phyloP scores from a whole-genome alignment of 2,888 invertebrate genomes.

The Meliscaeva auricollis region DNA sequence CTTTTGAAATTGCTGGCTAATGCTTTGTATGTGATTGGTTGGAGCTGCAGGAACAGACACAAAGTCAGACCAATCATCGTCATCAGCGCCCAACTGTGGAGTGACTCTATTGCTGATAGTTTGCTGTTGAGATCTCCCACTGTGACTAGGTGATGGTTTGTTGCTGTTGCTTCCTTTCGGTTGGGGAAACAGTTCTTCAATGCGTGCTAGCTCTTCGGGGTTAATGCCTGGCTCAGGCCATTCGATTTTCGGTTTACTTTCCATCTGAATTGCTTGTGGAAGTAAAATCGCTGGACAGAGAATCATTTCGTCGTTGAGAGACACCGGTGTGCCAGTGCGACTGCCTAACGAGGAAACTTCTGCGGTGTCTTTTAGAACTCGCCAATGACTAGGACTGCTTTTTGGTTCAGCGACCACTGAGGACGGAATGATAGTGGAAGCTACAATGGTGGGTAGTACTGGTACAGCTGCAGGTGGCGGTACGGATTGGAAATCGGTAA shows the following conservation, averaged over 20 bases:
- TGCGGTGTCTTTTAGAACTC: conserved; percentile 65
- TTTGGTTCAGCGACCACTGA: conserved; percentile 46
- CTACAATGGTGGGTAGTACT: conserved; percentile 61
- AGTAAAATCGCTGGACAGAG: conserved; percentile 82
- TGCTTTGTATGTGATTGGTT: conserved; percentile 65
- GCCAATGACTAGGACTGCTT: conserved; percentile 67
- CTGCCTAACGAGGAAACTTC: conserved; percentile 63
- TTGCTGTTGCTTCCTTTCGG: conserved; percentile 70
- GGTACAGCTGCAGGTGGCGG: conserved; percentile 76
- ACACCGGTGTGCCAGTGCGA: conserved; percentile 78
- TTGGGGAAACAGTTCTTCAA: conserved; percentile 83
- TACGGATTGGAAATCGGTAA: conserved; percentile 84
- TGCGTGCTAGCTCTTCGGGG: conserved; percentile 83
- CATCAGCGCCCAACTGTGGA: conserved; percentile 78
- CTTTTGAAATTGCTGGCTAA: conserved; percentile 65
- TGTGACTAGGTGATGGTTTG: conserved; percentile 71
- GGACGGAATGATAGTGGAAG: conserved; percentile 54
- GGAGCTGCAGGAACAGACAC: conserved; percentile 82
- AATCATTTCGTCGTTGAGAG: conserved; percentile 80
- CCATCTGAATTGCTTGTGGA: conserved; percentile 81
- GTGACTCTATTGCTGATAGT: conserved; percentile 71
- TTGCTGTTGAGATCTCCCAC: conserved; percentile 78
- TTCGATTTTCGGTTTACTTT: conserved; percentile 83
- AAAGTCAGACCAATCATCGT: conserved; percentile 86
- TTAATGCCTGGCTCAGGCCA: conserved; percentile 85